Percentiles rank a stretch among this genome's conserved stretches.
Evolutionary conservation across 2,113 vertebrate genomes (phyloP).

Genomic region (Mastomys natalensis): DNA sequence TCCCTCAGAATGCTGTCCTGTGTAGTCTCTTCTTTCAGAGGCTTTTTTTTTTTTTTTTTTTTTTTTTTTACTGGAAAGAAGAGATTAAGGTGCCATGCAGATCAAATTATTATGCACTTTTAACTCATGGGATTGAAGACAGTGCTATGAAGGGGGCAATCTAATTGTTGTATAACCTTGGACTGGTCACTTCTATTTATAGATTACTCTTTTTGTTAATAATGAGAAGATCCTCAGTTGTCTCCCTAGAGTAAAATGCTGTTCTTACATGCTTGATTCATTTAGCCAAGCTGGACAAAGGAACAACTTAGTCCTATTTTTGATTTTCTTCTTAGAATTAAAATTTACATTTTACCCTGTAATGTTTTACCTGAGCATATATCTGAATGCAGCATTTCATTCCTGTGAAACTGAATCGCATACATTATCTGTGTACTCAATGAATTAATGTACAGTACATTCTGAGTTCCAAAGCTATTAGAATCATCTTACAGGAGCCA

Average conservation of each 20-base stretch:
- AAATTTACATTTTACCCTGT: background rate
- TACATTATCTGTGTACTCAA: background rate
- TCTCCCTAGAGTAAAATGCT: background rate
- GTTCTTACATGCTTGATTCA: rapidly evolving
- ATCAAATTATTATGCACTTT: background rate
- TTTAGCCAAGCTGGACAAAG: background rate
- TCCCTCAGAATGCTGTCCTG: background rate
- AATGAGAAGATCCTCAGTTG: background rate
- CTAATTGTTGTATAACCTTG: background rate
- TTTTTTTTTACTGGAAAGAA: background rate
- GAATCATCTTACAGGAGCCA: background rate
- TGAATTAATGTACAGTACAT: background rate
- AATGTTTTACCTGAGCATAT: background rate
- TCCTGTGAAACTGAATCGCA: background rate
- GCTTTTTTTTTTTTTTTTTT: background rate
- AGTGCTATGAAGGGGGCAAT: background rate
- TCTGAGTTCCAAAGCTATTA: background rate
- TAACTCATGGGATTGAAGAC: background rate
- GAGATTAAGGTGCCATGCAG: background rate
- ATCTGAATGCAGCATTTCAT: background rate
- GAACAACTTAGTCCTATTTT: background rate
- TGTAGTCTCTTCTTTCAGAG: background rate
- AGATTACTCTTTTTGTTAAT: background rate
- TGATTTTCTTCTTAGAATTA: background rate
- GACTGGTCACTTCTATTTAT: background rate